phyloP scores from a whole-genome alignment of 2,113 vertebrate genomes.

The Oncorhynchus mykiss region DNA sequence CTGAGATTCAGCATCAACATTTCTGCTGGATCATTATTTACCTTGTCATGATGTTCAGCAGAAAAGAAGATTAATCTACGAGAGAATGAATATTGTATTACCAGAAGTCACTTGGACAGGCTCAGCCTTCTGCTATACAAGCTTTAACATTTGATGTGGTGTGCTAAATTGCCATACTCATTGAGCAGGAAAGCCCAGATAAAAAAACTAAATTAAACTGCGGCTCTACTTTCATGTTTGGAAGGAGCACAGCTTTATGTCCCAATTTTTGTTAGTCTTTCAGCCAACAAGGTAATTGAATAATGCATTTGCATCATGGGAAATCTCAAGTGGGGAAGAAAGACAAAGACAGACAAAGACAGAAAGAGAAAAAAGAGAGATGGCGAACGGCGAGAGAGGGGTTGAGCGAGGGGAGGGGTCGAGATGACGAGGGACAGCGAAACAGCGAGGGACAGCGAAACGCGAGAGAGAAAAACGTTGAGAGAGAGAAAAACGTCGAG shows the following conservation, averaged over 20 bases:
- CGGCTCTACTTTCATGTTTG: constrained; percentile 12
- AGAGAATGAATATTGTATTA: not conserved
- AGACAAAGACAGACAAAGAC: no score
- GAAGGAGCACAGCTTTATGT: constrained; percentile 25
- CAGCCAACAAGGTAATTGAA: constrained; percentile 32
- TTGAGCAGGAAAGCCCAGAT: not conserved
- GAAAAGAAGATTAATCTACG: not conserved
- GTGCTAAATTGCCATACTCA: not conserved
- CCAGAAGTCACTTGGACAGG: not conserved
- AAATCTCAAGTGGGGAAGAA: constrained; percentile 19
- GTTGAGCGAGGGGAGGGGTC: no score
- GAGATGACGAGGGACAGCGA: not conserved
- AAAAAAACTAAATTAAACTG: not conserved
- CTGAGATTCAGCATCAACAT: not conserved
- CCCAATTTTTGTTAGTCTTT: constrained; percentile 29
- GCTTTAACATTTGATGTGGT: not conserved
- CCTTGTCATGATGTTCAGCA: not conserved
- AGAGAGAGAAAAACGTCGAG: no score
- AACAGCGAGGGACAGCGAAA: no score
- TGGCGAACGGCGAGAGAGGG: no score
- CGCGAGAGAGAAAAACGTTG: accelerated
- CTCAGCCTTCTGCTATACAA: not conserved
- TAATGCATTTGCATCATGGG: constrained; percentile 30
- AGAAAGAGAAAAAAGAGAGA: no score
- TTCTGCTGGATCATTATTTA: not conserved